Evolutionary conservation across 2,888 invertebrate genomes (phyloP).

Genomic region (Platypus cylindrus): DNA sequence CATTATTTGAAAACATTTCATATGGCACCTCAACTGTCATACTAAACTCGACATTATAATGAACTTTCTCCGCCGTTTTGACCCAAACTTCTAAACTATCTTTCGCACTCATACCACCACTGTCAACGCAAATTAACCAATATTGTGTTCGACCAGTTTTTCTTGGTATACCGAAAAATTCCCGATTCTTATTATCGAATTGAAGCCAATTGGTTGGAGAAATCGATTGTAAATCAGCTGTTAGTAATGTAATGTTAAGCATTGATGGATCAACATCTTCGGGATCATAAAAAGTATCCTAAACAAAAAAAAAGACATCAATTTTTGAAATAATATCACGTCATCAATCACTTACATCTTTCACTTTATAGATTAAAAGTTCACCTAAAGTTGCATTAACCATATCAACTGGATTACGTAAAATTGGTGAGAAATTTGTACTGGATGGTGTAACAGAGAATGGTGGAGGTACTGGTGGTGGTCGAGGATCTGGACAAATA

Average conservation of each 20-base stretch:
- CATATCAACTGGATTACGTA: slow-evolving; percentile 74
- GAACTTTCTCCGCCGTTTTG: slow-evolving; percentile 46
- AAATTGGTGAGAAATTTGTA: slow-evolving; percentile 63
- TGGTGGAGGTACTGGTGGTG: slow-evolving; percentile 28
- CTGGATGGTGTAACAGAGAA: slow-evolving; percentile 36
- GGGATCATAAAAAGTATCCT: slow-evolving; percentile 83
- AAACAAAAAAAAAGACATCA: slow-evolving; percentile 18
- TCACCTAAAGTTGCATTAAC: slow-evolving; percentile 74
- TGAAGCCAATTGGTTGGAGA: slow-evolving; percentile 70
- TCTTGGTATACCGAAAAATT: slow-evolving; percentile 68
- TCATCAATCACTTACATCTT: slow-evolving; percentile 44
- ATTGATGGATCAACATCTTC: slow-evolving; percentile 68
- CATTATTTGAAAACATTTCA: slow-evolving; percentile 55
- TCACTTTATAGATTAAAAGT: slow-evolving; percentile 68
- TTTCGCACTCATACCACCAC: slow-evolving; percentile 58
- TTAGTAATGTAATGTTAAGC: slow-evolving; percentile 59
- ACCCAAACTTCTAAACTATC: slow-evolving; percentile 72
- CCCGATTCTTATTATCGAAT: slow-evolving; percentile 77
- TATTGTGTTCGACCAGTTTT: slow-evolving; percentile 68
- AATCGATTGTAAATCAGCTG: slow-evolving; percentile 55
- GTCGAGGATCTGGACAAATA: slow-evolving; percentile 46
- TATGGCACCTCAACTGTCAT: slow-evolving; percentile 58
- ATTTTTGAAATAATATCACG: not conserved
- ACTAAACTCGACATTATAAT: slow-evolving; percentile 67
- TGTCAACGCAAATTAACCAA: slow-evolving; percentile 63